Conservation (phyloP, 2,797 vertebrate genomes). For the Danio tinwini region DNA sequence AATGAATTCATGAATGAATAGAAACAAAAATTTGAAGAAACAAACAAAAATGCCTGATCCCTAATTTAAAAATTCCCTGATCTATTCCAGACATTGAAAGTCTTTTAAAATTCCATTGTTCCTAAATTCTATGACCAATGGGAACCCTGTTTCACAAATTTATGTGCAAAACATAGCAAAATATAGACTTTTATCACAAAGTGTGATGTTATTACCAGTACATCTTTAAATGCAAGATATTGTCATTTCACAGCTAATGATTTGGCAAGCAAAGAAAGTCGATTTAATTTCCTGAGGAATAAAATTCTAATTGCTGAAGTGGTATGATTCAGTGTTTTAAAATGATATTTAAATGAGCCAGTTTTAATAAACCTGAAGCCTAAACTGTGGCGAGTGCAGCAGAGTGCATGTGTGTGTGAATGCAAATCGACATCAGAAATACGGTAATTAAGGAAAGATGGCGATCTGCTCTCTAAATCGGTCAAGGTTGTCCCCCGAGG, state of each 20-base stretch:
- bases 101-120: too few species aligned
- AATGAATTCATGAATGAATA: too few species aligned
- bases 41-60: too few species aligned
- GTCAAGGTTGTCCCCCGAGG: slow-evolving; percentile 35
- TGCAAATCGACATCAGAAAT: slow-evolving; percentile 14
- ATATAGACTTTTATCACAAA: slow-evolving; percentile 31
- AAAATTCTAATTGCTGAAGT: slow-evolving; percentile 45
- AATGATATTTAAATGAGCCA: slow-evolving; percentile 28
- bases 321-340: slow-evolving; percentile 28
- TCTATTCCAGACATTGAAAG: too few species aligned
- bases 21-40: too few species aligned
- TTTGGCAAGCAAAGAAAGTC: slow-evolving; percentile 35
- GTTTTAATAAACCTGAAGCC: slow-evolving; percentile 20
- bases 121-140: too few species aligned
- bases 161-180: neutral
- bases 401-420: neutral
- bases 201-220: neutral
- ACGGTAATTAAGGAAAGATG: slow-evolving; percentile 32
- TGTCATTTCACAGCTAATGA: slow-evolving; percentile 52
- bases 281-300: slow-evolving; percentile 52
- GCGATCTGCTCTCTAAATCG: slow-evolving; percentile 28
- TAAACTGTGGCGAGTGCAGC: neutral
- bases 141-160: too few species aligned
- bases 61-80: too few species aligned
- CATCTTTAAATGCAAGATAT: slow-evolving; percentile 16